Evolutionary conservation across 64 coral and sea anemone species (phyloP), one percentile per base, ranked within the genome.

Genomic region (Stichodactyla helianthus): DNA sequence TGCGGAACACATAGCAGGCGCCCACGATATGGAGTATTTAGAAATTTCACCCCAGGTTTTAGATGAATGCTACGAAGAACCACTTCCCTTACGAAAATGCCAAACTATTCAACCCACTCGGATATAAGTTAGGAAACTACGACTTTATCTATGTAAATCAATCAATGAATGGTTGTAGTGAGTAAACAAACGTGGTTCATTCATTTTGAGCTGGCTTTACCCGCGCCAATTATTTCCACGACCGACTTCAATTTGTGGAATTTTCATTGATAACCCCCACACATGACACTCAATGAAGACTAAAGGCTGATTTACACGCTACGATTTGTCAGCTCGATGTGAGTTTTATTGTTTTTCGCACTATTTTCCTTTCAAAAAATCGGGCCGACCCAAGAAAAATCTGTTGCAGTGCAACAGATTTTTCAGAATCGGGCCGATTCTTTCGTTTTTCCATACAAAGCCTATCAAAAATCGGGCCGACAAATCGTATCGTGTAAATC

Each of bases 121-220:
- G 68, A 35, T 35, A 74, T 31, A 74, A 25, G 25, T 19, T 1
- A 31, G 68, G 25, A 74, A 74, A 1, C 22, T n/a, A 70, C 19
- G 22, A 25, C 65, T 23, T 27, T 27, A 25, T 70, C 65, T 25
- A 70, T 20, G 65, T n/a, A 20, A 5, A 26, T 22, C 67, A 74
- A 74, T 26, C 22, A 74, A 74, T 74, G 68, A 74, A 74, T 28
- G 68, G n/a, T 31, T 31, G 7, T 31, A 10, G 4, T 27, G 25
- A 31, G 68, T 74, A 74, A 74, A 74, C 68, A 74, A 74, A 74
- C 68, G 68, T 74, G 26, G 68, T 74, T 74, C 68, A 74, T 74
- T 74, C 68, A 74, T 74, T 74, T 44, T 4, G 25, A 5, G 10
- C 22, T 25, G 68, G 68, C 10, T 19, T 74, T 31, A 6, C 19